Evolutionary conservation across 2,888 invertebrate genomes (phyloP), one percentile per base, ranked within the genome.

Genomic region (Cephus spinipes): DNA sequence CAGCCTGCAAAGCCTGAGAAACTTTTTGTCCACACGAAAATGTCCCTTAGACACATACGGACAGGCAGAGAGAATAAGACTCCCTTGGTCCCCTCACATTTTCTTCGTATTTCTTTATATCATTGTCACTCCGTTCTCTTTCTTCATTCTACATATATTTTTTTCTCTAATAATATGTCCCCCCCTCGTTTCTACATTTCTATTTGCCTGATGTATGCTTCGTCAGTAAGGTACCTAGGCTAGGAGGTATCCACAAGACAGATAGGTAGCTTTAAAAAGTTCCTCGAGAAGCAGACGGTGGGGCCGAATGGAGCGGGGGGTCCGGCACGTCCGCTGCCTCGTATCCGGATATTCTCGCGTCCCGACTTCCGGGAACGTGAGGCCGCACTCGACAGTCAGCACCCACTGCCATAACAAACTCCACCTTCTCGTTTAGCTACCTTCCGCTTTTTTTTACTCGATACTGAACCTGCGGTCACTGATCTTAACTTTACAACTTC

Each of bases 341-440:
- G 87, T 85, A 88, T 90, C 90, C 90, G 90, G 90, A 88, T 87
- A 86, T 87, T 90, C 87, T 85, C 86, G 84, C 85, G 86, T 85
- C 84, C 85, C 85, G 84, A 90, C 90, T 90, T 90, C 90, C 90
- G 90, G 89, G 88, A 89, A 90, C 90, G 90, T 90, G 90, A 90
- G 89, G 82, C 82, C 80, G 78, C 75, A 78, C 40, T 55, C 83
- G 85, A 85, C 86, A 86, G 76, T 79, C 69, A 74, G 73, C 78
- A 75, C 79, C 83, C 81, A 79, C 82, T 77, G 78, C 83, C 82
- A 83, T 55, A 15, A 55, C 40, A 55, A 55, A 55, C 40, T 55
- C 40, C 23, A 55, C 40, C 15, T 55, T 55, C 40, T 55, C 40
- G 23, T 55, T 55, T 23, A 23, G 40, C 40, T 55, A 55, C 15